Evolutionary conservation across 2,888 invertebrate species (phyloP).

Genomic region (Lapara coniferarum): DNA sequence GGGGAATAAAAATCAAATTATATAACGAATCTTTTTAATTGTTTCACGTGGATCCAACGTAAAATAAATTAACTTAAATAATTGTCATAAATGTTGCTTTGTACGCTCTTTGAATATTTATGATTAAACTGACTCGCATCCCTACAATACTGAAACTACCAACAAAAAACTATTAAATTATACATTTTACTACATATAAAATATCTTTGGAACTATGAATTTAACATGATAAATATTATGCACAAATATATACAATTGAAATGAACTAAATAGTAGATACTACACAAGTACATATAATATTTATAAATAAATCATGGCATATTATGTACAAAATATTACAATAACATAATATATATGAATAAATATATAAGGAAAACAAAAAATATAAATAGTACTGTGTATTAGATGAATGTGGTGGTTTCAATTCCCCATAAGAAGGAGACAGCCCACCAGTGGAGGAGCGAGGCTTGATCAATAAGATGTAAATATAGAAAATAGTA

Average conservation of each 20-base stretch:
- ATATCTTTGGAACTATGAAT: conserved; percentile 75
- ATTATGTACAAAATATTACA: conserved; percentile 27
- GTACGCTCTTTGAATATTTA: conserved; percentile 48
- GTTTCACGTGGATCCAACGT: conserved; percentile 63
- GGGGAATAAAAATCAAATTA: conserved; percentile 9
- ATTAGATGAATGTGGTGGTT: too few relatives aligned
- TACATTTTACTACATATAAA: conserved; percentile 51
- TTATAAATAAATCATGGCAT: conserved; percentile 26
- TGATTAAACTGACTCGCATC: conserved; percentile 64
- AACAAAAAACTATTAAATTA: conserved; percentile 48
- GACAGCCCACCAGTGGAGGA: too few relatives aligned
- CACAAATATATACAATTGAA: conserved; percentile 9
- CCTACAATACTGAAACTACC: conserved; percentile 49
- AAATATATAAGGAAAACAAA: conserved; percentile 34
- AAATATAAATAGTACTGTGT: conserved; percentile 46
- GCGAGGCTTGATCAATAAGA: too few relatives aligned
- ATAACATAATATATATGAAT: conserved; percentile 27
- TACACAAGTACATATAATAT: not conserved
- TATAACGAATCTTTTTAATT: conserved; percentile 46
- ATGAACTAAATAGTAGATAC: not conserved
- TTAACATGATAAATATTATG: conserved; percentile 32
- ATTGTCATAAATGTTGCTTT: conserved; percentile 43
- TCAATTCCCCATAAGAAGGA: too few relatives aligned
- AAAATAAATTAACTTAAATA: conserved; percentile 53
- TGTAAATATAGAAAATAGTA: too few relatives aligned